phyloP scores from a whole-genome alignment of 1,140 invertebrate species.

The Caenorhabditis elegans region WBcel235 BX284602.5:14135001-14135500 shows the following conservation, averaged over 20 bases:
- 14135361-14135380: slow-evolving; percentile 79
- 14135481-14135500: too few species aligned
- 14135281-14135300: slow-evolving; percentile 49
- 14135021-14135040: slow-evolving; percentile 99
- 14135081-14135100: slow-evolving; percentile 88
- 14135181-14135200: slow-evolving; percentile 62
- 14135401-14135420: too few species aligned
- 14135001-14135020: slow-evolving; percentile 99
- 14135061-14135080: slow-evolving; percentile 96
- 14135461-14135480: too few species aligned
- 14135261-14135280: slow-evolving; percentile 7
- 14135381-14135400: too few species aligned
- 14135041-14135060: slow-evolving; percentile 98
- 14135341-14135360: slow-evolving; percentile 76
- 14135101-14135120: slow-evolving; percentile 96
- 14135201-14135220: slow-evolving; percentile 55
- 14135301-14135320: slow-evolving; percentile 78
- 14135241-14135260: not conserved
- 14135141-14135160: slow-evolving; percentile 70
- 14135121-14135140: slow-evolving; percentile 90
- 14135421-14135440: too few species aligned
- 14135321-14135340: slow-evolving; percentile 78
- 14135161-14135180: slow-evolving; percentile 91
- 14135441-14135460: too few species aligned
- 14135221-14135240: not conserved